Evolutionary conservation across 1,140 invertebrate genomes (phyloP).

Genomic region (Drosophila parvula): DNA sequence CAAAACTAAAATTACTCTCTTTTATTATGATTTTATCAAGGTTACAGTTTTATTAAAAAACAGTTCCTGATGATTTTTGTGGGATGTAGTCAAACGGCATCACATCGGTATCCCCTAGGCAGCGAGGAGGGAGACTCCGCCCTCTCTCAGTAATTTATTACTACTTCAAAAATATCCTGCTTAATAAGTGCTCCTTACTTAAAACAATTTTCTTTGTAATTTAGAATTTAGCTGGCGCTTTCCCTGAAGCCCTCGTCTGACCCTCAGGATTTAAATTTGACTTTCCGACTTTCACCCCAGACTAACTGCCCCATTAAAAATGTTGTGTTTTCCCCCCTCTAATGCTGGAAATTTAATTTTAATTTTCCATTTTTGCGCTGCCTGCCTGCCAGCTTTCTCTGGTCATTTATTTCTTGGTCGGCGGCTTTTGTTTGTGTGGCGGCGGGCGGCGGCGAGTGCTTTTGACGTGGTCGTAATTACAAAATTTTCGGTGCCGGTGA

Average conservation of each 20-base stretch:
- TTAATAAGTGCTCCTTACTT: constrained; percentile 11
- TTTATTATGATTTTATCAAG: background rate
- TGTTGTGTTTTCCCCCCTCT: constrained; percentile 1
- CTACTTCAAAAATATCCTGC: background rate
- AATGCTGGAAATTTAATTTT: constrained; percentile 74
- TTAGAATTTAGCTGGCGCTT: background rate
- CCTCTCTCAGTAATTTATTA: background rate
- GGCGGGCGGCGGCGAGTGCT: constrained; percentile 49
- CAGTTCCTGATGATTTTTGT: background rate
- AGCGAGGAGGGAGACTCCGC: no score
- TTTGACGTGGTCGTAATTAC: constrained; percentile 76
- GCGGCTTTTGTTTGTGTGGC: constrained; percentile 59
- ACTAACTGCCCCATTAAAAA: constrained; percentile 23
- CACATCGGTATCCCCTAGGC: no score
- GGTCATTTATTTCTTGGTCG: constrained; percentile 71
- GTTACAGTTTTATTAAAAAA: background rate
- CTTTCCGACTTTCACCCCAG: background rate
- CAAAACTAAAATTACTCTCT: background rate
- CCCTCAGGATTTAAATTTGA: constrained; percentile 1
- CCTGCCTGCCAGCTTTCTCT: constrained; percentile 44
- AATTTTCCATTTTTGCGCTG: constrained; percentile 49
- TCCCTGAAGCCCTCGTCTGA: background rate
- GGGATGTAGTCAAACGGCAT: background rate
- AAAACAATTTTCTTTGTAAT: constrained; percentile 6
- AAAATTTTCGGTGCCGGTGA: constrained; percentile 66